A percentile compares a stretch with the other conserved stretches of the same genome.
Conservation (phyloP, 2,113 vertebrate species). For the Pterocles gutturalis region DNA sequence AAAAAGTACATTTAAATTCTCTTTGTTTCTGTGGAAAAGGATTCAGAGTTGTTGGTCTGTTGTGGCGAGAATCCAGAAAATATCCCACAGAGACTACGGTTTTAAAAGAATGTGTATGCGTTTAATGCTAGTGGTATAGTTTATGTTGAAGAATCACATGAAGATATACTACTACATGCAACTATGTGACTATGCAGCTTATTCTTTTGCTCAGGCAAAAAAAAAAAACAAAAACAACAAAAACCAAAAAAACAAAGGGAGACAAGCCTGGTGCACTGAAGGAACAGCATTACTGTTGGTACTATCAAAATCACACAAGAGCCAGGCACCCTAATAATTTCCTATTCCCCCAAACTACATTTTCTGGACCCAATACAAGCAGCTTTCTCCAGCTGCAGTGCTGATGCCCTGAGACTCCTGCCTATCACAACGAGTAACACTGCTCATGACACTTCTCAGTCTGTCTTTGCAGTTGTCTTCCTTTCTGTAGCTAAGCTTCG, state of each 20-base stretch:
- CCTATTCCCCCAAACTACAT: not conserved
- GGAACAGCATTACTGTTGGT: not conserved
- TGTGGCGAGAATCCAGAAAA: not conserved
- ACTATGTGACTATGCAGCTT: not conserved
- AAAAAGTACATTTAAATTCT: not conserved
- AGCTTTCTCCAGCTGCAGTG: not conserved
- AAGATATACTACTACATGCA: not conserved
- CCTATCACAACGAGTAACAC: not conserved
- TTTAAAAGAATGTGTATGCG: not conserved
- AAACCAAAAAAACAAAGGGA: not conserved
- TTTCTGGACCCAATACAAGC: not conserved
- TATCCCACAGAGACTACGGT: rapidly evolving
- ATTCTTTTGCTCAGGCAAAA: not conserved
- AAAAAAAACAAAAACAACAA: not conserved
- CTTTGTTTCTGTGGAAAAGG: not conserved
- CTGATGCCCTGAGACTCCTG: not conserved
- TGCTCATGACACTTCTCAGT: not conserved
- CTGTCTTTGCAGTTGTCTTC: not conserved
- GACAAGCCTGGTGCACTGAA: not conserved
- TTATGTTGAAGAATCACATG: not conserved
- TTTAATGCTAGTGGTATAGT: not conserved
- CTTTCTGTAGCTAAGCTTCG: not conserved
- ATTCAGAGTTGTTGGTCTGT: not conserved
- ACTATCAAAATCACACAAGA: not conserved
- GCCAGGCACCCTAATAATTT: not conserved